Conservation (phyloP, 2,797 vertebrate species). For the Acrocephalus scirpaceus region DNA sequence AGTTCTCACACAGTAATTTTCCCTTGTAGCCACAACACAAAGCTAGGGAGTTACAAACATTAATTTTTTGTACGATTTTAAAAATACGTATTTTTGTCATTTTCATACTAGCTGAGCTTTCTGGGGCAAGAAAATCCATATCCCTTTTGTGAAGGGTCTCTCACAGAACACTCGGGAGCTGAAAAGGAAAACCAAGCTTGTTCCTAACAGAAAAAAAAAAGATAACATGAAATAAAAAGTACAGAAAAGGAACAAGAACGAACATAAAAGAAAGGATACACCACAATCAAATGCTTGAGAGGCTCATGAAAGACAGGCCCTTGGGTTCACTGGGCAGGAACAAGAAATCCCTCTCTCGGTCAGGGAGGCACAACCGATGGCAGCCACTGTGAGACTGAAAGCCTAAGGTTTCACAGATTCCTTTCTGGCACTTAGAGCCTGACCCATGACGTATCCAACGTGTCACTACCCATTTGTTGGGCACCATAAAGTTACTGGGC, state of each 20-base stretch:
- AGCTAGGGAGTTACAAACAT: background rate
- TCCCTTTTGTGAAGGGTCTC: background rate
- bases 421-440: slow-evolving; percentile 28
- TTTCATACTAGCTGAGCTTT: slow-evolving; percentile 12
- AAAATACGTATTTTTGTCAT: background rate
- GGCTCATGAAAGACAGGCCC: background rate
- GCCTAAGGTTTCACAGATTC: background rate
- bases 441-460: background rate
- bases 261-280: background rate
- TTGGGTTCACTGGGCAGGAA: background rate
- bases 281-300: background rate
- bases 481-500: background rate
- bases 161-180: background rate
- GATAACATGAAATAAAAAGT: background rate
- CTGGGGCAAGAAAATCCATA: slow-evolving; percentile 32
- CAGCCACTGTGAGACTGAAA: background rate
- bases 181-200: slow-evolving; percentile 6
- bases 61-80: background rate
- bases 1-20: background rate
- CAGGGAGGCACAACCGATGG: background rate
- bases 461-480: slow-evolving; percentile 25
- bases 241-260: background rate
- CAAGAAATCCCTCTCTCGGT: background rate
- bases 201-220: background rate
- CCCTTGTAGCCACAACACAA: background rate